These are phyloP conservation scores for Leptinotarsa defecta DNA, from an alignment of 1,140 invertebrate species.

Conservation along the genomic window DNA sequence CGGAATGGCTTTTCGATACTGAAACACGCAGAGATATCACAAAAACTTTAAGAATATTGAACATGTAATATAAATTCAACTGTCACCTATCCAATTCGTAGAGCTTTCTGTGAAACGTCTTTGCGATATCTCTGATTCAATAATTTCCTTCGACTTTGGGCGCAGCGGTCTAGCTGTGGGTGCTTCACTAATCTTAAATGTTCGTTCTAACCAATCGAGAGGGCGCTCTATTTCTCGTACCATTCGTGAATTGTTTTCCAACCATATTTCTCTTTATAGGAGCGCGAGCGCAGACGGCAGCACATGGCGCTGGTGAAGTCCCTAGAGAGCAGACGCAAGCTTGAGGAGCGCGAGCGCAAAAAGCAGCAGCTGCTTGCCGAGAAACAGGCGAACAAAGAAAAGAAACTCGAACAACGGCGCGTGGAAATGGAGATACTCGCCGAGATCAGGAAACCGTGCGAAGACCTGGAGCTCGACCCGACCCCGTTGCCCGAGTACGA, in stretches of 20 bases:
- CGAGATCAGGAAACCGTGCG: slow-evolving; percentile 83
- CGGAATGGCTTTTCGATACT: neutral
- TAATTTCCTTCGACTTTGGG: neutral
- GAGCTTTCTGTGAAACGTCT: neutral
- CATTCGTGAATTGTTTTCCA: no score
- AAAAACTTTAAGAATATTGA: no score
- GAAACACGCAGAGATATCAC: neutral
- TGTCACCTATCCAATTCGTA: no score
- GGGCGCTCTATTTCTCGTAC: neutral
- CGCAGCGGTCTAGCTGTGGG: neutral
- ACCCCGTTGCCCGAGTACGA: slow-evolving; percentile 75
- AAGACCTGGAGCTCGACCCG: slow-evolving; percentile 80
- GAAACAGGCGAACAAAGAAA: slow-evolving; percentile 79
- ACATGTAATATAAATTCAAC: no score
- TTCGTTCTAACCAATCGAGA: no score
- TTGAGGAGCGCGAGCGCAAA: slow-evolving; percentile 86
- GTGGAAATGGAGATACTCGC: slow-evolving; percentile 84
- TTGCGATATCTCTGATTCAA: neutral
- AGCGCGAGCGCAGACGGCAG: slow-evolving; percentile 86
- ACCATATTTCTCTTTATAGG: slow-evolving; percentile 61
- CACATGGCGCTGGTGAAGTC: slow-evolving; percentile 88
- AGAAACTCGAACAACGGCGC: slow-evolving; percentile 79
- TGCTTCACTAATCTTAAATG: neutral
- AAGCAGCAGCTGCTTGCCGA: slow-evolving; percentile 79
- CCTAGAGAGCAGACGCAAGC: slow-evolving; percentile 80